Base-by-base conservation (phyloP, 2,888 invertebrate genomes). In the Anthoptus insignis region DNA sequence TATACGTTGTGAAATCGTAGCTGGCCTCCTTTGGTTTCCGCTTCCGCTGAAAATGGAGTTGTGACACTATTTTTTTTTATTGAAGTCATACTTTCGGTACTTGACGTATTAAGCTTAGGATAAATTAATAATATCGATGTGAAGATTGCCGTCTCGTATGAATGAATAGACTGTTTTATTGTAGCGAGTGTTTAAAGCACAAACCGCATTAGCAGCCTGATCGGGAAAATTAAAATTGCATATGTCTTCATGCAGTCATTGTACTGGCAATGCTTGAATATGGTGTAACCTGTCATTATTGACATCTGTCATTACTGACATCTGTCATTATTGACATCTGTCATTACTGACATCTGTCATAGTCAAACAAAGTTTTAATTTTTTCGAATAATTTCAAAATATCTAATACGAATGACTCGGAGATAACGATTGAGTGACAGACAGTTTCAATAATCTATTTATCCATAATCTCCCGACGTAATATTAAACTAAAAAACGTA, bases 111-210 rank as follows among this genome's bases (percentile, higher is more conserved):
- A 65, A 58, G 65, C 54, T 58, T 67, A 67, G 59, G 66, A 64
- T 69, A 67, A 64, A 45, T 45, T 45, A 22, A 67, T 52, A 39
- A 22, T 49, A 13, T 37, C 22, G 24, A 65, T 45, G 53, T 58
- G 49, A 60, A 34, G 65, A 63, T 59, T 65, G 66, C 67, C 69
- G 69, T 68, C 69, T 64, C 54, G 52, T 61, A 19, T 65, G 59
- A 68, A 68, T 64, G 50, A 42, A 72, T 72, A 71, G 72, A 72
- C 72, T 72, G 69, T 68, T 64, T 61, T 22, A 19, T 65, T 78
- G 73, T 81, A 81, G 78, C 76, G 78, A 50, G 59, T 77, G 81
- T 80, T 78, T 54, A 71, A 75, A 76, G 85, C 86, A 84, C 86
- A 84, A 85, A 77, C 60, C 42, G 42, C 3, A 19, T 19, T 6